Percentiles rank a stretch among this genome's conserved stretches.
Conservation (phyloP, 2,797 vertebrate genomes). For the Dryobates pubescens region DNA sequence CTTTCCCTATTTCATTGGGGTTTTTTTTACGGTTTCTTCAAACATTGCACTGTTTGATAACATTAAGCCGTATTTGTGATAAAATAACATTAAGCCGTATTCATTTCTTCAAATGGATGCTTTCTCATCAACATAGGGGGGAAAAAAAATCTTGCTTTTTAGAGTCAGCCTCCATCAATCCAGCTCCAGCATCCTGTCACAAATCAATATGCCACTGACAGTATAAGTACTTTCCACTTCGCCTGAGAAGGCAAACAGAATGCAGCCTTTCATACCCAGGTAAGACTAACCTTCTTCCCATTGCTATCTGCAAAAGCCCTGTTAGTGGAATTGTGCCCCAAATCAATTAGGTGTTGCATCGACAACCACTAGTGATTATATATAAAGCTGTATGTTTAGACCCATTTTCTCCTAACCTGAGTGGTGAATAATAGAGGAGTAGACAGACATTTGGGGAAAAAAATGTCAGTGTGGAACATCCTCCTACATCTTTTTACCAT, state of each 20-base stretch:
- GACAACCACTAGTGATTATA: not conserved
- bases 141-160: not conserved
- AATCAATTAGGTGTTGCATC: not conserved
- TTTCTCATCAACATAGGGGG: not conserved
- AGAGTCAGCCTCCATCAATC: not conserved
- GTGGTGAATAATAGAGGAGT: not conserved
- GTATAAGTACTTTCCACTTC: not conserved
- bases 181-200: not conserved
- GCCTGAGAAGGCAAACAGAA: not conserved
- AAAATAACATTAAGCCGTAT: not conserved
- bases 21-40: not conserved
- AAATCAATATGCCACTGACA: not conserved
- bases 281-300: not conserved
- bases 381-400: not conserved
- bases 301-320: not conserved
- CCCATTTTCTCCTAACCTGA: not conserved
- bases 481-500: not conserved
- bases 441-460: not conserved
- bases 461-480: not conserved
- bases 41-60: not conserved
- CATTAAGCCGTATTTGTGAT: not conserved
- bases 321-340: not conserved
- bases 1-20: not conserved
- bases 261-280: not conserved
- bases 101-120: not conserved